Evolutionary conservation across 2,113 vertebrate species (phyloP).

Genomic region (Paratilapia polleni): DNA sequence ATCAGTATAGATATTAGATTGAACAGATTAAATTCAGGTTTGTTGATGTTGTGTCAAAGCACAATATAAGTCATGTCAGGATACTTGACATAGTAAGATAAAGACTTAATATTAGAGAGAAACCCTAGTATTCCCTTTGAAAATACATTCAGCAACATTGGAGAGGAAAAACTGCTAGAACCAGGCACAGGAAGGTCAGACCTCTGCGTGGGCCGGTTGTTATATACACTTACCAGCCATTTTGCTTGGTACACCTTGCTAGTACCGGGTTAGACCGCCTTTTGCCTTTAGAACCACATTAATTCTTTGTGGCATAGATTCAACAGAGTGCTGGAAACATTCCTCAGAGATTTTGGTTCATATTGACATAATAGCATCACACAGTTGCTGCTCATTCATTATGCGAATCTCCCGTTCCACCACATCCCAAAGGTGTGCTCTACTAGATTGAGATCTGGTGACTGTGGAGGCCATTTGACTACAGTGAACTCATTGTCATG

Average conservation of each 20-base stretch:
- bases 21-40: neutral
- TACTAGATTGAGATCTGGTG: neutral
- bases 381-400: neutral
- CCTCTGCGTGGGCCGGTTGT: neutral
- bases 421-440: neutral
- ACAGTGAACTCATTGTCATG: too few species aligned
- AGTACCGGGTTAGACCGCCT: rapidly evolving
- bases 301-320: neutral
- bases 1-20: neutral
- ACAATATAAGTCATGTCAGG: neutral
- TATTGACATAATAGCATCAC: neutral
- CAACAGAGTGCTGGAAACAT: neutral
- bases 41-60: neutral
- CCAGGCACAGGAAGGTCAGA: neutral
- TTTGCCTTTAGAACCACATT: neutral
- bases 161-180: neutral
- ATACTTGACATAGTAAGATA: neutral
- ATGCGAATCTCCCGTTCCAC: too few species aligned
- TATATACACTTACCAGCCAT: neutral
- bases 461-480: neutral
- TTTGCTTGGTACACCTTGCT: neutral
- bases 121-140: neutral
- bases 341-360: neutral
- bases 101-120: neutral
- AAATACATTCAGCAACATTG: neutral